Percentiles rank a stretch among this genome's conserved stretches.
These are phyloP conservation scores for Pantelozetes paolii DNA, from an alignment of 2,888 invertebrate genomes.

Conservation along the genomic window DNA sequence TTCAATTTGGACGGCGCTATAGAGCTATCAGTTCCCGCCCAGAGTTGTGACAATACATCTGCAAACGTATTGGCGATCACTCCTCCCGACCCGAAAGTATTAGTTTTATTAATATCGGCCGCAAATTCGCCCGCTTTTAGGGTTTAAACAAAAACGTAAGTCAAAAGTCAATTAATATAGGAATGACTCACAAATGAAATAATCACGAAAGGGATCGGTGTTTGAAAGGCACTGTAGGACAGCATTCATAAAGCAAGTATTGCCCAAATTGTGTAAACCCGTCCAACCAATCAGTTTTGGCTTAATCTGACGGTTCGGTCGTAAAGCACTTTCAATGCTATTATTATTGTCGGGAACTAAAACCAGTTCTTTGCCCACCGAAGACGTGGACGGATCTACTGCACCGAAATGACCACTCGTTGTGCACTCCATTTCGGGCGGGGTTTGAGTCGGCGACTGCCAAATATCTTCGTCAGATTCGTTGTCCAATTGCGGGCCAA, in stretches of 20 bases:
- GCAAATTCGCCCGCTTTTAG: constrained; percentile 49
- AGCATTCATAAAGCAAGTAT: constrained; percentile 59
- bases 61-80: constrained; percentile 56
- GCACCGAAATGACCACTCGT: not conserved
- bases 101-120: constrained; percentile 55
- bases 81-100: constrained; percentile 56
- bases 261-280: constrained; percentile 57
- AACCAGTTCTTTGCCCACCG: constrained; percentile 15
- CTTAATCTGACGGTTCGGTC: not conserved
- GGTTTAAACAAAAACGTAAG: not conserved
- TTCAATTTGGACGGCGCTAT: constrained; percentile 56
- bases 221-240: constrained; percentile 57
- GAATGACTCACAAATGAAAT: constrained; percentile 54
- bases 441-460: not conserved
- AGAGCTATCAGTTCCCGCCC: constrained; percentile 54
- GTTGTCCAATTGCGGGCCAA: not conserved
- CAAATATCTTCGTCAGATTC: not conserved
- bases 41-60: constrained; percentile 55
- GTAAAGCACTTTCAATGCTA: not conserved
- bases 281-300: constrained; percentile 52
- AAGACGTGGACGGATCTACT: constrained; percentile 49
- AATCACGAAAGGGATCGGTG: constrained; percentile 56
- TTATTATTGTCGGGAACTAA: not conserved
- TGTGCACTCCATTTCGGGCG: not conserved
- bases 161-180: not conserved